These are phyloP conservation scores for Mizuhopecten yessoensis DNA, from an alignment of 1,140 invertebrate genomes.

Conservation along the genomic window DNA sequence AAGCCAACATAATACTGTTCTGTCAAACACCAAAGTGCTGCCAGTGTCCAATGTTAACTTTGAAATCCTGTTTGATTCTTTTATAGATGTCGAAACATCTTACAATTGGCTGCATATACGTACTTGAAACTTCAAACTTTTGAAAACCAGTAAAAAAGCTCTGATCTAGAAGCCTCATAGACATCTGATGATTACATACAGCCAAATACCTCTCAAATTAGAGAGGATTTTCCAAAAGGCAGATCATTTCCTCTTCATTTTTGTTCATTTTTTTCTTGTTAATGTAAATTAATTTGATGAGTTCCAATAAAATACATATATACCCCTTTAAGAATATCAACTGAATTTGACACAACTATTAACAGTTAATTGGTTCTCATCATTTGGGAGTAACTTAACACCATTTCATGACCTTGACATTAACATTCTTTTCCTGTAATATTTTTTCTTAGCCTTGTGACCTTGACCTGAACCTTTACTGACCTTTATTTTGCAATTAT, in stretches of 20 bases:
- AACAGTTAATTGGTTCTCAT: too few species aligned
- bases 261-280: background rate
- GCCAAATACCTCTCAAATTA: background rate
- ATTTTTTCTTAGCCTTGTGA: too few species aligned
- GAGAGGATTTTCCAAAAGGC: background rate
- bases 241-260: background rate
- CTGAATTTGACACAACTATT: too few species aligned
- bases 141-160: background rate
- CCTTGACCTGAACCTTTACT: too few species aligned
- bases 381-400: too few species aligned
- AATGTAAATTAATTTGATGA: too few species aligned
- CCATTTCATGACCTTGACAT: too few species aligned
- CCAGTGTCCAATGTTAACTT: background rate
- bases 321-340: too few species aligned
- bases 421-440: background rate
- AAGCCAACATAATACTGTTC: too few species aligned
- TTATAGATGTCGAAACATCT: background rate
- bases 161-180: background rate
- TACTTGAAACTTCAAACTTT: background rate
- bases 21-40: background rate
- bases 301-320: too few species aligned
- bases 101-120: background rate
- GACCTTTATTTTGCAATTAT: too few species aligned
- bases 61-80: background rate
- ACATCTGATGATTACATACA: background rate